phyloP scores from a whole-genome alignment of 2,888 invertebrate species.

The Nebria salina region DNA sequence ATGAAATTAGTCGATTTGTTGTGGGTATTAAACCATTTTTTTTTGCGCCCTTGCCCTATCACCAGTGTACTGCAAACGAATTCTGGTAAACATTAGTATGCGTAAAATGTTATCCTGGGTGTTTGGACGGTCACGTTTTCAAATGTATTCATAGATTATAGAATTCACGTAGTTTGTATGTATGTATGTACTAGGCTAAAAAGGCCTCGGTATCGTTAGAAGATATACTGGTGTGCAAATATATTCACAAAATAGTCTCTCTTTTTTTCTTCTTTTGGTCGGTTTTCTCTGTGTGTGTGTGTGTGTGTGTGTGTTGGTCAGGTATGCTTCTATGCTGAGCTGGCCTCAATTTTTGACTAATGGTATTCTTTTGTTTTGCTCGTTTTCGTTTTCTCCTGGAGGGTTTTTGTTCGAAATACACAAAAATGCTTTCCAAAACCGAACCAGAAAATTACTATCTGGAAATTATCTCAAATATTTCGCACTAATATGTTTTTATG shows the following conservation, averaged over 20 bases:
- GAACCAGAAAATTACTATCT: background rate
- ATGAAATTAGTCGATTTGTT: background rate
- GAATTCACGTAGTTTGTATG: conserved; percentile 3
- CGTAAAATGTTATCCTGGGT: conserved; percentile 20
- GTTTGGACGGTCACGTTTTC: conserved; percentile 20
- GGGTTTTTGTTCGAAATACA: background rate
- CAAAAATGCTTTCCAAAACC: background rate
- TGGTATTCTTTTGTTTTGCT: conserved; percentile 44
- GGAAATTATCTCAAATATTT: background rate
- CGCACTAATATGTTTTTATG: background rate
- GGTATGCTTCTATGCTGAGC: background rate
- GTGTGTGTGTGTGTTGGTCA: background rate
- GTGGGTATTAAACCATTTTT: background rate
- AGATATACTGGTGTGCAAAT: conserved; percentile 7
- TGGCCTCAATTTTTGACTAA: conserved; percentile 43
- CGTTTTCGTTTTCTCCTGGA: conserved; percentile 26
- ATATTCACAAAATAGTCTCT: background rate
- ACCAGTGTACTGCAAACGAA: conserved; percentile 17
- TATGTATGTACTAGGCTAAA: background rate
- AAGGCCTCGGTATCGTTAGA: conserved; percentile 3
- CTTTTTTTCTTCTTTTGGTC: background rate
- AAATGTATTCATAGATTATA: conserved; percentile 22
- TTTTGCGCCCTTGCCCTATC: background rate
- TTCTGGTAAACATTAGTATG: conserved; percentile 26
- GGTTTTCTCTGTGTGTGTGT: background rate